Evolutionary conservation across 2,888 invertebrate species (phyloP).

Genomic region (Sepioteuthis lessoniana): DNA sequence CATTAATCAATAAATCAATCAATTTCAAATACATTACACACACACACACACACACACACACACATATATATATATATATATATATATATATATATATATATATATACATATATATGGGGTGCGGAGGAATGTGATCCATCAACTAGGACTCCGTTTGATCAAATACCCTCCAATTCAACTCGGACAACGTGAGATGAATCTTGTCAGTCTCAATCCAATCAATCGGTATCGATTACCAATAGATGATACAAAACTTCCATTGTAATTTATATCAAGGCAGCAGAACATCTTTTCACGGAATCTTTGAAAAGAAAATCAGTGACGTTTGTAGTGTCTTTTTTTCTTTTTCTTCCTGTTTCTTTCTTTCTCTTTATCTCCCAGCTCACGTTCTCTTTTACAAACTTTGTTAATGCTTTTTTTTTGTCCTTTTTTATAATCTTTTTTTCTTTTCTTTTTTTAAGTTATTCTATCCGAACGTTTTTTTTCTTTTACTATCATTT

Average conservation of each 20-base stretch:
- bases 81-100: neutral
- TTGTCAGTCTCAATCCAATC: neutral
- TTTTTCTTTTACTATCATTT: neutral
- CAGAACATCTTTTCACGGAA: neutral
- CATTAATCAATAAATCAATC: neutral
- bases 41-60: too few relatives aligned
- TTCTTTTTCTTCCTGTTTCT: neutral
- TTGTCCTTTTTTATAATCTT: too few relatives aligned
- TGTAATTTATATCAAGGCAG: neutral
- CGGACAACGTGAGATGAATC: conserved; percentile 7
- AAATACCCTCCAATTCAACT: neutral
- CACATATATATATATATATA: neutral
- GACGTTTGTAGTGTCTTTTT: neutral
- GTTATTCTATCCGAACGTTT: too few relatives aligned
- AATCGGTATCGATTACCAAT: neutral
- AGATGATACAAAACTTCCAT: neutral
- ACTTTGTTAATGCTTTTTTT: too few relatives aligned
- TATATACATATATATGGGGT: neutral
- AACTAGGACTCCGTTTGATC: neutral
- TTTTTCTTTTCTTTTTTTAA: too few relatives aligned
- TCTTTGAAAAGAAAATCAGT: neutral
- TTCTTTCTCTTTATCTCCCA: too few relatives aligned
- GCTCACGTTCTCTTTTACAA: too few relatives aligned
- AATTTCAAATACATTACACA: neutral
- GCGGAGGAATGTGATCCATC: neutral